Conservation (phyloP, 2,113 vertebrate genomes). For the Taxidea taxus region DNA sequence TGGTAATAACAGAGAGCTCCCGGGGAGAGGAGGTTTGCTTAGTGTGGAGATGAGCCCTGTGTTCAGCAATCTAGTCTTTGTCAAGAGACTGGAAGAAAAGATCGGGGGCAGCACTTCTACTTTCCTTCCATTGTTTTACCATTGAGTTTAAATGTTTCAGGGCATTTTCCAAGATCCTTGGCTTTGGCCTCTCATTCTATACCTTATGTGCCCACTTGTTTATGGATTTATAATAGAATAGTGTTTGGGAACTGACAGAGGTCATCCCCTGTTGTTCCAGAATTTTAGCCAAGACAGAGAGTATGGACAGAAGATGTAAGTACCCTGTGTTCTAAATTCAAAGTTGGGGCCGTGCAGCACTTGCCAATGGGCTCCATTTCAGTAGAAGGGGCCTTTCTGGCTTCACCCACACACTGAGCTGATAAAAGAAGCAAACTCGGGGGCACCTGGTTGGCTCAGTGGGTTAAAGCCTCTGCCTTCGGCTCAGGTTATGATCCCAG, state of each 20-base stretch:
- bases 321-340: neutral
- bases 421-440: neutral
- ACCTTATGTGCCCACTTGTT: neutral
- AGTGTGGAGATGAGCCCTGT: conserved; percentile 28
- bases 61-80: conserved; percentile 33
- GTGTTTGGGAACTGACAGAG: neutral
- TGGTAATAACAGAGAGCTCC: conserved; percentile 48
- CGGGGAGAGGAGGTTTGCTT: conserved; percentile 9
- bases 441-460: too few relatives aligned
- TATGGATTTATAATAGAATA: neutral
- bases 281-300: neutral
- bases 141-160: neutral
- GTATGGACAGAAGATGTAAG: neutral
- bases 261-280: neutral
- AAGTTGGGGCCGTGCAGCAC: neutral
- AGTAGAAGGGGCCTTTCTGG: neutral
- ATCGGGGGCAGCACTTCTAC: neutral
- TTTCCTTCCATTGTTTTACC: neutral
- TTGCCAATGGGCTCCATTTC: neutral
- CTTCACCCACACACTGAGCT: neutral
- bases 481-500: too few relatives aligned
- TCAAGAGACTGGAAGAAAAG: neutral
- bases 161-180: neutral
- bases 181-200: neutral
- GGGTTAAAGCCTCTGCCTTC: too few relatives aligned